Base-by-base conservation (phyloP, 2,113 vertebrate genomes). In the Gallinago jamesoni region DNA sequence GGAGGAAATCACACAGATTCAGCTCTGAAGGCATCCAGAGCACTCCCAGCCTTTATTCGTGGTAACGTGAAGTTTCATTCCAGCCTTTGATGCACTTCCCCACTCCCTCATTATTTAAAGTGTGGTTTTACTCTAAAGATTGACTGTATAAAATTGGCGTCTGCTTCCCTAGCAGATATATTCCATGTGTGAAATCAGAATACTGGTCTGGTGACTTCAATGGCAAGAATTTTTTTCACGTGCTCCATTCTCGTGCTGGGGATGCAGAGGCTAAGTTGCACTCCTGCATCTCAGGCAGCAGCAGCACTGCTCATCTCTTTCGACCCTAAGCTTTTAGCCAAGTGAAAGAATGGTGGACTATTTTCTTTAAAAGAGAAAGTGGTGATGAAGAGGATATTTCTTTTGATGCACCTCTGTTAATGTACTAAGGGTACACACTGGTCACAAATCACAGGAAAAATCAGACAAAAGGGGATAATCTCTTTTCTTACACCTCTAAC, bases 131-230 rank as follows among this genome's bases (percentile, higher is more conserved):
- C 63, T 94, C 74, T 87, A 57, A 83, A 87, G 81, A 50, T 48
- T 77, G 87, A n/a, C 84, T 93, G 37, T 69, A 77, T 85, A 93
- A 94, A 96, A 91, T 95, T 93, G 93, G 89, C 94, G 83, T 91
- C 84, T 96, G 30, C 50, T 91, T 96, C 28, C 41, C 76, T 69
- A 85, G 69, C 74, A 95, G 94, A 96, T 93, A 96, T 45, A 82
- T 93, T 96, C 93, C 93, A 95, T 89, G 87, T 95, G 95, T 53
- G n/a, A 96, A 96, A 89, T 91, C 84, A 80, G 75, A 93, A 93
- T 74, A 87, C 84, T 0, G 1, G 84, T 75, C 70, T 76, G 64
- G 57, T 50, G 70, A 87, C 74, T 91, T 87, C 78, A 72, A 41
- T 69, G 25, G 93, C 74, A 90, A 79, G 62, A 68, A n/a, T 28